These are phyloP conservation scores for Panopea generosa DNA, from an alignment of 2,888 invertebrate species.

Conservation along the genomic window DNA sequence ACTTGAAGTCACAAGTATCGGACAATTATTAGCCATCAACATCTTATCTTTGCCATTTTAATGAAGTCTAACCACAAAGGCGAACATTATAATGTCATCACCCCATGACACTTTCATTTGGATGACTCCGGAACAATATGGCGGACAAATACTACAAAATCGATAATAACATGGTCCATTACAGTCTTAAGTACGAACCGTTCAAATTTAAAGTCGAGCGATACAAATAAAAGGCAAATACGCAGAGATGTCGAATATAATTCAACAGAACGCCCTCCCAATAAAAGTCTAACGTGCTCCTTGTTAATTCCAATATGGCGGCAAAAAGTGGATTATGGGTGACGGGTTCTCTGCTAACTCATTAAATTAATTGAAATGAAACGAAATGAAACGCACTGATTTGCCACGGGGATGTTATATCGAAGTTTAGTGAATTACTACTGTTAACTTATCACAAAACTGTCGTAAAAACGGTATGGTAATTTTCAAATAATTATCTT, in stretches of 20 bases:
- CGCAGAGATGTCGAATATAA: slow-evolving; percentile 38
- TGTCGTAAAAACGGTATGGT: slow-evolving; percentile 25
- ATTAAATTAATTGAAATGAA: slow-evolving; percentile 54
- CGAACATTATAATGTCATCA: slow-evolving; percentile 45
- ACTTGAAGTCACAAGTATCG: not conserved
- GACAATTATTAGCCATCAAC: slow-evolving; percentile 7
- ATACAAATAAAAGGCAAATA: slow-evolving; percentile 45
- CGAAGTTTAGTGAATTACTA: slow-evolving; percentile 13
- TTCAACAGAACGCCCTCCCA: slow-evolving; percentile 51
- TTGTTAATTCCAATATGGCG: slow-evolving; percentile 37
- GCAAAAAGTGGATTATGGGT: slow-evolving; percentile 36
- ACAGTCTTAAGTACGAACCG: slow-evolving; percentile 39
- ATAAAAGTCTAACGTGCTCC: slow-evolving; percentile 43
- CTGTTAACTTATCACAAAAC: slow-evolving; percentile 20
- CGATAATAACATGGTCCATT: slow-evolving; percentile 59
- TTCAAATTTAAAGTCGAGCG: slow-evolving; percentile 33
- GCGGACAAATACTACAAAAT: slow-evolving; percentile 32
- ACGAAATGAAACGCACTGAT: slow-evolving; percentile 28
- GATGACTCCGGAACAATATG: slow-evolving; percentile 47
- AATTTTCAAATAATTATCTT: slow-evolving; percentile 56
- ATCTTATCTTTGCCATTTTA: slow-evolving; percentile 23
- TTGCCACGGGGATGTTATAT: slow-evolving; percentile 16
- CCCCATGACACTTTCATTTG: slow-evolving; percentile 39
- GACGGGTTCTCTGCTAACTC: slow-evolving; percentile 36
- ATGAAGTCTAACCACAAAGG: slow-evolving; percentile 34